Base-by-base conservation (phyloP, 2,797 vertebrate genomes). In the Acestrorhynchus altus region DNA sequence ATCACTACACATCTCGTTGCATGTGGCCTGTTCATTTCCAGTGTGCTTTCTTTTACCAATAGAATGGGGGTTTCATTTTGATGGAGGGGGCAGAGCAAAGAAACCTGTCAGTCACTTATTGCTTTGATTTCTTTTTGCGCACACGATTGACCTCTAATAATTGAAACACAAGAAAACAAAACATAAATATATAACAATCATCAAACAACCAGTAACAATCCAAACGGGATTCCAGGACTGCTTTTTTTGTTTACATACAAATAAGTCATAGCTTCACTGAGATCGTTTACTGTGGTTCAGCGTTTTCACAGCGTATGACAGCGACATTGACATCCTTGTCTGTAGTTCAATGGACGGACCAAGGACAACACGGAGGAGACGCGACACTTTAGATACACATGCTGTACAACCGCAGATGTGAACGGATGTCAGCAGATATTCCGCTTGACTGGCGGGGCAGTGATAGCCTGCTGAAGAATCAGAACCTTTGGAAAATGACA, bases 61-160 rank as follows among this genome's bases (percentile, higher is more conserved):
- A 35, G 31, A 35, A 35, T 80, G 78, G 75, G 83, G 83, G 83
- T 75, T 82, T 7, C 18, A 10, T 1, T 22, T 18, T 12, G 12
- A 6, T 16, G 15, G 47, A 83, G 46, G 46, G 82, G 86, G 83
- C 83, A 82, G 88, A 86, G 88, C 83, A 78, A 85, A 88, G 79
- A 90, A 81, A 89, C 85, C 88, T 86, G 88, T 85, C 86, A 83
- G 82, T 91, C 85, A 90, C 86, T 94, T 94, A 94, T 94, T 94
- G 94, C 94, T 95, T 92, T 88, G 85, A 90, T 91, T 87, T 90
- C 87, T 86, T 92, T 91, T 93, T 92, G 91, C 91, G 90, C 91
- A 90, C 86, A 78, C 80, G 68, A 86, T 87, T 87, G 83, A 89
- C 87, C 77, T 90, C 88, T 89, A 89, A 86, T 81, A 77, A 74